phyloP scores from a whole-genome alignment of 35 echinoderm and acorn worm species.

The Lytechinus variegatus region DNA sequence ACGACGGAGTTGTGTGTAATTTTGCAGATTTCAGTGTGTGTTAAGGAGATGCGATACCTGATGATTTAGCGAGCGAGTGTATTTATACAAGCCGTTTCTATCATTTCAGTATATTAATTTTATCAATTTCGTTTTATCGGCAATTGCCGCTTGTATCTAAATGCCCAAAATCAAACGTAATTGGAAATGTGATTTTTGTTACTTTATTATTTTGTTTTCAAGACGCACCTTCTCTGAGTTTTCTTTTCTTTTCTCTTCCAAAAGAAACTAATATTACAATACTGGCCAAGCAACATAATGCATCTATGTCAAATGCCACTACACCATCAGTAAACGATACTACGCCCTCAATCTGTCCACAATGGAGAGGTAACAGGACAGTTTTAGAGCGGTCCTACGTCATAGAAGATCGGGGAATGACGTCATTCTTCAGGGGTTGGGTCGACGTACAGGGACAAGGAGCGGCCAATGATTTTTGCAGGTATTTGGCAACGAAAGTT shows the following conservation, averaged over 20 bases:
- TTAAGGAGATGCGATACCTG: too few species aligned
- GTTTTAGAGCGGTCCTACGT: not conserved
- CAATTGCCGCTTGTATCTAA: too few species aligned
- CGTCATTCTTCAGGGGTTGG: constrained; percentile 76
- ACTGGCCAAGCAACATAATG: not conserved
- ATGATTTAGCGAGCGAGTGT: too few species aligned
- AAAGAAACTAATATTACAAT: not conserved
- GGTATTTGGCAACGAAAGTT: constrained; percentile 37
- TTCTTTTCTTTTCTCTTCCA: not conserved
- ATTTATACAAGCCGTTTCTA: too few species aligned
- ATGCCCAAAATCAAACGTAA: too few species aligned
- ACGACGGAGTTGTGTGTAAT: too few species aligned
- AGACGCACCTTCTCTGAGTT: not conserved
- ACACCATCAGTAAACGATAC: not conserved
- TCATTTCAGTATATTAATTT: too few species aligned
- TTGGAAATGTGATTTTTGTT: too few species aligned
- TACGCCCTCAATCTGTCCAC: not conserved
- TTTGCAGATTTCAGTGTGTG: too few species aligned
- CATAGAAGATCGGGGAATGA: constrained; percentile 40
- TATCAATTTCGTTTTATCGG: too few species aligned
- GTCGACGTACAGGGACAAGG: constrained; percentile 91
- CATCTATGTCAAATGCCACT: not conserved
- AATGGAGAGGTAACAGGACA: not conserved
- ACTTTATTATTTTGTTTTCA: too few species aligned
- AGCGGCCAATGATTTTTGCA: constrained; percentile 86